Percentiles rank a stretch among this genome's conserved stretches.
phyloP scores from a whole-genome alignment of 1,140 invertebrate genomes.

The Lethocerus indicus region DNA sequence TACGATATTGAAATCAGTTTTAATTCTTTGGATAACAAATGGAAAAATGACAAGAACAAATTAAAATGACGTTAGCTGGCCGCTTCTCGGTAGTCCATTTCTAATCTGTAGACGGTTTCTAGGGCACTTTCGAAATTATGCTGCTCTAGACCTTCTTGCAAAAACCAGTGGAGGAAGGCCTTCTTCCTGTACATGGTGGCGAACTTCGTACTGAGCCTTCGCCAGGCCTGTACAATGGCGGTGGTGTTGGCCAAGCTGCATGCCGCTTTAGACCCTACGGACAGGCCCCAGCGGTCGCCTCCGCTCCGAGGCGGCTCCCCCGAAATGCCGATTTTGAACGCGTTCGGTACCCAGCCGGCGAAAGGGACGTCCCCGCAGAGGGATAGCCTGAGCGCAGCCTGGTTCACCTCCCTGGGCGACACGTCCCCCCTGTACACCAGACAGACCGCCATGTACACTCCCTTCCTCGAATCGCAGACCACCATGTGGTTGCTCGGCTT shows the following conservation, averaged over 20 bases:
- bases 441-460: conserved; percentile 39
- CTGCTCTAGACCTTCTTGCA: conserved; percentile 75
- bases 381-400: conserved; percentile 33
- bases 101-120: conserved; percentile 66
- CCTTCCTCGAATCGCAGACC: conserved; percentile 29
- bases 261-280: conserved; percentile 27
- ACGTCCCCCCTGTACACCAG: conserved; percentile 38
- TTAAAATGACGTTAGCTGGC: no score
- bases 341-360: conserved; percentile 25
- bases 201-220: conserved; percentile 63
- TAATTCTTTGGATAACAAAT: no score
- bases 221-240: conserved; percentile 67
- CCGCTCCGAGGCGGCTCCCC: conserved; percentile 20
- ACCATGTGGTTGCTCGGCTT: conserved; percentile 35
- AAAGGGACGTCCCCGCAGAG: conserved; percentile 26
- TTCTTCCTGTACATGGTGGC: conserved; percentile 69
- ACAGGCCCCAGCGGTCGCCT: conserved; percentile 18
- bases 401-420: conserved; percentile 37
- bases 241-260: conserved; percentile 74
- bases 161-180: conserved; percentile 74
- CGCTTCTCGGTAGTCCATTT: conserved; percentile 60
- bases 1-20: no score
- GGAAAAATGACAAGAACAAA: no score
- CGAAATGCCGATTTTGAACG: conserved; percentile 18
- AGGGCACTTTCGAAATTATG: conserved; percentile 72